These are phyloP conservation scores for Phacellophora camtschatica DNA, from an alignment of 30 jellyfish, hydroid and myxozoan genomes.

Conservation along the genomic window DNA sequence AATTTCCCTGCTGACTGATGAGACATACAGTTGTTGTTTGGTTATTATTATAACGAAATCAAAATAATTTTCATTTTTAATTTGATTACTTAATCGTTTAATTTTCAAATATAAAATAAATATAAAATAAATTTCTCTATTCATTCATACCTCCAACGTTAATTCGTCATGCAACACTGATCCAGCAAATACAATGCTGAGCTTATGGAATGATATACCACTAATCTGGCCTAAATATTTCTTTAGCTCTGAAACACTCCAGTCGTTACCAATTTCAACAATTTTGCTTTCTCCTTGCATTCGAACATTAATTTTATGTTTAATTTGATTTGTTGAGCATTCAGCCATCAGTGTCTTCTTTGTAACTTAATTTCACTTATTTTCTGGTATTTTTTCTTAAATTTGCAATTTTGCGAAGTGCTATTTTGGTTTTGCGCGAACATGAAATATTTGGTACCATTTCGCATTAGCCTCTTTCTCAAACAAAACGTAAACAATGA, in stretches of 20 bases:
- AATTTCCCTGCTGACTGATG: too few relatives aligned
- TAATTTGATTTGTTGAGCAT: neutral
- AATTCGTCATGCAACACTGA: slow-evolving; percentile 39
- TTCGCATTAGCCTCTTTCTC: neutral
- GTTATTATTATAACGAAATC: too few relatives aligned
- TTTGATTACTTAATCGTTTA: too few relatives aligned
- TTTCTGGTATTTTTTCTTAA: too few relatives aligned
- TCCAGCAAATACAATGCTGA: slow-evolving; percentile 69
- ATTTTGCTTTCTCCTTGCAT: slow-evolving; percentile 45
- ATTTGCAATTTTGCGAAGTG: too few relatives aligned
- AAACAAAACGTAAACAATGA: neutral
- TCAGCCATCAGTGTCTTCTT: neutral
- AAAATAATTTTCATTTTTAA: too few relatives aligned
- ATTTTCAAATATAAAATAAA: too few relatives aligned
- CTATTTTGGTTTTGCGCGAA: too few relatives aligned
- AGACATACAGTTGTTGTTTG: too few relatives aligned
- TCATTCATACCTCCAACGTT: slow-evolving; percentile 27
- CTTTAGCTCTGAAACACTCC: slow-evolving; percentile 49
- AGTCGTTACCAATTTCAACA: slow-evolving; percentile 25
- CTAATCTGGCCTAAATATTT: neutral
- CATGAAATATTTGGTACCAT: neutral
- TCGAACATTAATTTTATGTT: slow-evolving; percentile 20
- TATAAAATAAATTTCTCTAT: neutral
- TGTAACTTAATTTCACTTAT: too few relatives aligned
- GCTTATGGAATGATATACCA: slow-evolving; percentile 16